Base-by-base conservation (phyloP, 2,888 invertebrate genomes). In the Flabesymbios commensalis region DNA sequence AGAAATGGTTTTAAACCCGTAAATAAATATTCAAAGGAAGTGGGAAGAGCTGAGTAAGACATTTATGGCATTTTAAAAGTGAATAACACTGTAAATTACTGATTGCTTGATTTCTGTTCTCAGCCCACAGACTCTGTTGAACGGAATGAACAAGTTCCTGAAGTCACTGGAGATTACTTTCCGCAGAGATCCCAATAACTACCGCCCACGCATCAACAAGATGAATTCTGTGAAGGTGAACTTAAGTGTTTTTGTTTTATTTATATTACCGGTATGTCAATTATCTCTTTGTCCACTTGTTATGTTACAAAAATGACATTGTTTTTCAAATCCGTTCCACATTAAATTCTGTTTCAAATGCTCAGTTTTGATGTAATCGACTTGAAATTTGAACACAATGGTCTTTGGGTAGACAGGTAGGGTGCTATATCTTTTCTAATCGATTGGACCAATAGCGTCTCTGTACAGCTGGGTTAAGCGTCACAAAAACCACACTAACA, bases 111-210 rank as follows among this genome's bases (percentile, higher is more conserved):
- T n/a, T n/a, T n/a, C n/a, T n/a, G n/a, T n/a, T n/a, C n/a, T n/a
- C 75, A 86, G 85, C 14, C 99, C 99, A 0, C 86, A 86, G 74
- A 92, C 92, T 1, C 85, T 99, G 60, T 87, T 99, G 70, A 92
- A 93, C 75, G 99, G 99, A 66, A 99, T 99, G 99, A 99, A 99
- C 84, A 88, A 90, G 74, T 99, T 99, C 87, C 87, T 99, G 78
- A 91, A 94, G 79, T 87, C 96, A 57, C 86, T 99, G 60, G 94
- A 96, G 61, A 99, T 99, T 74, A 99, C 99, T 14, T 99, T 99
- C 87, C 88, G 99, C 75, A 87, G 99, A 78, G 99, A 99, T 86
- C 97, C 98, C 0, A 98, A 98, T 84, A 99, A 99, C 84, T 99
- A 93, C 85, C 86, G 99, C 76, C 99, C 99, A 26, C 88, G 99